Base-by-base conservation (phyloP, 2,113 vertebrate genomes). In the Heliornis fulica region DNA sequence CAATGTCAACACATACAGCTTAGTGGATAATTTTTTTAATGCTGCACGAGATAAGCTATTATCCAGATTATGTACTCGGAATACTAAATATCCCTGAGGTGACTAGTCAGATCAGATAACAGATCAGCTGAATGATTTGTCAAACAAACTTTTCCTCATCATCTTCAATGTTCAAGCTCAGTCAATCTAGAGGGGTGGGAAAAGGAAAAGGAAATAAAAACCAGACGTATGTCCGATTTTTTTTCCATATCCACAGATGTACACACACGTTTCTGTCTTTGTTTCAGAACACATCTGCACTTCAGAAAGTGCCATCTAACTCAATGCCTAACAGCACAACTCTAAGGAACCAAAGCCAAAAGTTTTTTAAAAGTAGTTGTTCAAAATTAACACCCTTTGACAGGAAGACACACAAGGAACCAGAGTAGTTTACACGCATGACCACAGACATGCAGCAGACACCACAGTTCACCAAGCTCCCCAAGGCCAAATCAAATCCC, bases 361-460 rank as follows among this genome's bases (percentile, higher is more conserved):
- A 45, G 36, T 21, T 80, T 57, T 51, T 82, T 32, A 34, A 21
- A 54, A 80, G 20, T 6, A 71, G 14, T 40, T 13, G 2, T 41
- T 50, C 20, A 40, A 54, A 72, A 22, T 31, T 40, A 86, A 43
- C 0, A 4, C 7, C 4, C 15, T 36, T 38, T 13, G 10, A 78
- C 38, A 74, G 16, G 54, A 83, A 85, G 31, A 31, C 0, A 0
- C 7, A 2, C 26, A 43, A 66, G 26, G 51, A 66, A 60, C 26
- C 1, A 2, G 9, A 36, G 36, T 9, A 16, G 41, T 40, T 86
- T 25, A 69, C 7, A 3, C 29, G 34, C 0, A 2, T 32, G 64
- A 53, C 36, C 34, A 64, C 65, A 76, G 51, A 70, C 54, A 51
- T 1, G 1, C 23, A 69, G 38, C 23, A 70, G 34, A 66, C 32